Evolutionary conservation across 2,888 invertebrate genomes (phyloP).

Genomic region (Ennomos quercinarius): DNA sequence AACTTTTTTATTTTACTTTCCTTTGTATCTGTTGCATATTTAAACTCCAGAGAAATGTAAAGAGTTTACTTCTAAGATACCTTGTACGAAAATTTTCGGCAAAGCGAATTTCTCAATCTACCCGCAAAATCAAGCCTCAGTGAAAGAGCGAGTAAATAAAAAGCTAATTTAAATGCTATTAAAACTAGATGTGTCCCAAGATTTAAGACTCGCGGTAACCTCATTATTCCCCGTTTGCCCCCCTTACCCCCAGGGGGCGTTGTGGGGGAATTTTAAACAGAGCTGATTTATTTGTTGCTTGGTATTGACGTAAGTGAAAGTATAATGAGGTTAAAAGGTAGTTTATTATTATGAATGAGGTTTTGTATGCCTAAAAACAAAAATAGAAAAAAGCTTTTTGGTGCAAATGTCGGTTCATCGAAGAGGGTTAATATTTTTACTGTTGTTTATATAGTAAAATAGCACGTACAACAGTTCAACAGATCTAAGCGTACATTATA

Average conservation of each 20-base stretch:
- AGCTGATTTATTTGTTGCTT: constrained; percentile 42
- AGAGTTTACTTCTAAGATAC: neutral
- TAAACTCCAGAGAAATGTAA: no score
- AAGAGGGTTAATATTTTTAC: no score
- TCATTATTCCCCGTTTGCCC: constrained; percentile 16
- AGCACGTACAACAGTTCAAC: neutral
- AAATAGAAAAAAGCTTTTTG: neutral
- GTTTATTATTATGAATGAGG: no score
- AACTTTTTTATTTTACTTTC: no score
- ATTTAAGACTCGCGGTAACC: constrained; percentile 56
- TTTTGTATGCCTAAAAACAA: no score
- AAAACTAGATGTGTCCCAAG: constrained; percentile 74
- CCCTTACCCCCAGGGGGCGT: constrained; percentile 15
- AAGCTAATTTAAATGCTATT: constrained; percentile 84
- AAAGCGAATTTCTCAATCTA: constrained; percentile 48
- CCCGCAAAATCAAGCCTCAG: constrained; percentile 40
- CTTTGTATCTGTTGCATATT: no score
- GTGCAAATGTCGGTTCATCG: neutral
- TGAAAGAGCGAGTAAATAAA: constrained; percentile 69
- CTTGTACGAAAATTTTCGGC: neutral
- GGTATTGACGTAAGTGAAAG: constrained; percentile 38
- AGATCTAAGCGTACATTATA: no score
- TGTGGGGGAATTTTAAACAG: constrained; percentile 18
- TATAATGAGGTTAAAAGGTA: constrained; percentile 6
- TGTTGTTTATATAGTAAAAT: neutral